A percentile compares a stretch with the other conserved stretches of the same genome.
phyloP scores from a whole-genome alignment of 2,113 vertebrate genomes.

The Callorhinus ursinus region DNA sequence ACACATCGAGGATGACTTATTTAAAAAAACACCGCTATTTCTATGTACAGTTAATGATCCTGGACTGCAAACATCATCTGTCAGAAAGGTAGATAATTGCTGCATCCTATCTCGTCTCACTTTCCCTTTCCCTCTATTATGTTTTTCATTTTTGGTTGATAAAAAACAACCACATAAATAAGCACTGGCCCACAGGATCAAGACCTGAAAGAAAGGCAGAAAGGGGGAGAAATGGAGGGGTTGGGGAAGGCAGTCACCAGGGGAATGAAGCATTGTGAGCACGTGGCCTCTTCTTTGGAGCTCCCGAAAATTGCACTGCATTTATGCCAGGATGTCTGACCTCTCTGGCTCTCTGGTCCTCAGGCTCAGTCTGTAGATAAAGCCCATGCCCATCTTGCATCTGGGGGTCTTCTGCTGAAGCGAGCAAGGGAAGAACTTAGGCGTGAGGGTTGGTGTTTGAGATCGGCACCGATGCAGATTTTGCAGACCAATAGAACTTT shows the following conservation, averaged over 20 bases:
- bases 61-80: constrained; percentile 18
- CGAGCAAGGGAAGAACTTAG: background rate
- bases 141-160: constrained; percentile 14
- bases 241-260: background rate
- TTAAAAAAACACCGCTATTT: background rate
- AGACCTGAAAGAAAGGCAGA: background rate
- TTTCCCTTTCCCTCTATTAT: constrained; percentile 52
- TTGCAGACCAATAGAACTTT: background rate
- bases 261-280: background rate
- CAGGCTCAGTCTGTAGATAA: background rate
- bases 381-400: background rate
- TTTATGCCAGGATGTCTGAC: background rate
- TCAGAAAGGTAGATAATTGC: constrained; percentile 43
- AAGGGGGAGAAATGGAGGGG: background rate
- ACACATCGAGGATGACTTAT: background rate
- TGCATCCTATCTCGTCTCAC: background rate
- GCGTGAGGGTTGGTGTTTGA: background rate
- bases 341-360: background rate
- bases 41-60: constrained; percentile 29
- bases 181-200: constrained; percentile 7
- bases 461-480: background rate
- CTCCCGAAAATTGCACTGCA: background rate
- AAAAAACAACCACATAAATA: constrained; percentile 40
- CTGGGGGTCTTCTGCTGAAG: background rate
- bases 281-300: background rate